A percentile compares a stretch with the other conserved stretches of the same genome.
Evolutionary conservation across 2,888 invertebrate genomes (phyloP).

Genomic region (Protonemura montana): DNA sequence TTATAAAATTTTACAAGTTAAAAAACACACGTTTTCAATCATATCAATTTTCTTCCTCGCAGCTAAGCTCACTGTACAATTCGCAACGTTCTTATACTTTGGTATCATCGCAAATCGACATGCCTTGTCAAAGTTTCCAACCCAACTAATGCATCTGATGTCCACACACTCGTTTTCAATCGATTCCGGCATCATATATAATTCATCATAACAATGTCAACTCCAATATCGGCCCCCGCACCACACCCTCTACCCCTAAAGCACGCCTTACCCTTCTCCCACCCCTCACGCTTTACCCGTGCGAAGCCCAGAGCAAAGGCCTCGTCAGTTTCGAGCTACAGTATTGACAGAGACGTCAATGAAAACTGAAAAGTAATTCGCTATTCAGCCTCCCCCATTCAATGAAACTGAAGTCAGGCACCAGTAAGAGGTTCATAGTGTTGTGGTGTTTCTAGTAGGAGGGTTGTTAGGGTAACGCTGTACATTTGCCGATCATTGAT

Average conservation of each 20-base stretch:
- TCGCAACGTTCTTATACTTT: neutral
- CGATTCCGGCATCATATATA: neutral
- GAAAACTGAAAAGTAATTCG: no score
- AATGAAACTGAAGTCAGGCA: no score
- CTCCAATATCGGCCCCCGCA: neutral
- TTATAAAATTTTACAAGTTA: no score
- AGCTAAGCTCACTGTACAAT: no score
- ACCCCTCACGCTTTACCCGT: neutral
- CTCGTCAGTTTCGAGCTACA: neutral
- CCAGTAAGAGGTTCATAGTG: neutral
- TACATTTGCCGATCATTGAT: neutral
- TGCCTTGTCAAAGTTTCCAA: neutral
- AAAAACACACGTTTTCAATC: no score
- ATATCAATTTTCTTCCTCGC: no score
- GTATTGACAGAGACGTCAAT: no score
- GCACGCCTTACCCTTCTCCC: neutral
- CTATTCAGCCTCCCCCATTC: no score
- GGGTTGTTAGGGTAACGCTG: neutral
- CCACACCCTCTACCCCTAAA: no score
- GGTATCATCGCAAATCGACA: neutral
- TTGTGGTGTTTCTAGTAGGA: neutral
- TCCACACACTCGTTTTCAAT: slow-evolving; percentile 5
- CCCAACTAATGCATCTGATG: neutral
- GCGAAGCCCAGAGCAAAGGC: neutral
- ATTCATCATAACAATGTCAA: neutral